A percentile compares a stretch with the other conserved stretches of the same genome.
phyloP scores from a whole-genome alignment of 2,113 vertebrate genomes.

The Rhegmatorhina hoffmannsi region DNA sequence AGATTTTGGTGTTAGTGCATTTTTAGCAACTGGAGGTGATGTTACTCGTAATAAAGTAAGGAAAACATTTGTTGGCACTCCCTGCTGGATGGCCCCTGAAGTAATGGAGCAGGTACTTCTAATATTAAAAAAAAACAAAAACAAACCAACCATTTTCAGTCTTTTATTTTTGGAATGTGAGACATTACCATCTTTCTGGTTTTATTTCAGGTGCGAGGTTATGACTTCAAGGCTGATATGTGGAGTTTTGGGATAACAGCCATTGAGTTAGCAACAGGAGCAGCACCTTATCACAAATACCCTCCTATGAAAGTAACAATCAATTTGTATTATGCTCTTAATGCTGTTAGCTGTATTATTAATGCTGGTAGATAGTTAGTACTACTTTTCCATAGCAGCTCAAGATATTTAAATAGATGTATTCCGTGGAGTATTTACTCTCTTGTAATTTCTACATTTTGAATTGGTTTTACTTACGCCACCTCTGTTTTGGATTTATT shows the following conservation, averaged over 20 bases:
- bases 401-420: neutral
- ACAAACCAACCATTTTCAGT: neutral
- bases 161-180: neutral
- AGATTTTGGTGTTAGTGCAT: conserved; percentile 99
- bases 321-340: neutral
- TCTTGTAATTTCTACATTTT: neutral
- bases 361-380: neutral
- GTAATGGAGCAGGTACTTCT: conserved; percentile 96
- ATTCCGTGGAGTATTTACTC: neutral
- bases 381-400: neutral
- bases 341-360: neutral
- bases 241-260: conserved; percentile 99
- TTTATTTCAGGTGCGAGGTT: conserved; percentile 90
- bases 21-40: conserved; percentile 94
- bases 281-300: conserved; percentile 97
- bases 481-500: conserved; percentile 27
- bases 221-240: conserved; percentile 99
- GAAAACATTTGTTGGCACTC: conserved; percentile 98
- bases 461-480: neutral
- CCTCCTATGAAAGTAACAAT: conserved; percentile 97
- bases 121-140: neutral
- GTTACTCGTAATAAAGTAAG: conserved; percentile 98
- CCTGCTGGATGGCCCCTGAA: conserved; percentile 99
- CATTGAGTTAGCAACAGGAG: conserved; percentile 95
- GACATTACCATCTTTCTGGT: neutral